phyloP scores from a whole-genome alignment of 2,888 invertebrate species.

The Eilema depressum region DNA sequence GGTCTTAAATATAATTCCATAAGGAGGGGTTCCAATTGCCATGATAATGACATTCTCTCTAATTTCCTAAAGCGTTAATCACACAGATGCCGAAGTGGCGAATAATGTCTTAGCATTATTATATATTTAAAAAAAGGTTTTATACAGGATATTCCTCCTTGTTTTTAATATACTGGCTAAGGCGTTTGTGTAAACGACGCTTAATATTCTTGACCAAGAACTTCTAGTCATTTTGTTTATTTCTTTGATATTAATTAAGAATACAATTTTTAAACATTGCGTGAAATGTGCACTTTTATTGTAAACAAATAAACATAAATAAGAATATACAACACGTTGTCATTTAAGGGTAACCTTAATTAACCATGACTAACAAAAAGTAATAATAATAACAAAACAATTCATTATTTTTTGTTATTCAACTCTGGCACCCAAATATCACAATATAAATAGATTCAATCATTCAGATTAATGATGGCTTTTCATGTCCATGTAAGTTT shows the following conservation, averaged over 20 bases:
- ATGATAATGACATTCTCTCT: background rate
- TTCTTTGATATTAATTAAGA: constrained; percentile 37
- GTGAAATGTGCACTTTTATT: constrained; percentile 58
- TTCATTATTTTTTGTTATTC: constrained; percentile 38
- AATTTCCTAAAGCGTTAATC: background rate
- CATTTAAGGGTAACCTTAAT: constrained; percentile 42
- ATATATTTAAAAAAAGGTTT: too few species aligned
- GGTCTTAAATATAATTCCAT: too few species aligned
- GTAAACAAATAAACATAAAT: constrained; percentile 60
- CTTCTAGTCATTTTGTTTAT: constrained; percentile 43
- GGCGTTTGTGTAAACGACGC: background rate
- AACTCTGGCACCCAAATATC: constrained; percentile 68
- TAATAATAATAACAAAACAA: constrained; percentile 29
- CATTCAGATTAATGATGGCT: constrained; percentile 61
- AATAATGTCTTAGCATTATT: too few species aligned
- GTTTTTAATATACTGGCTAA: background rate
- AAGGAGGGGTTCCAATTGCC: too few species aligned
- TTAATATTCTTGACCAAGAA: background rate
- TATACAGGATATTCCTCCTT: background rate
- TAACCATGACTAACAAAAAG: constrained; percentile 30
- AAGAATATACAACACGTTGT: constrained; percentile 47
- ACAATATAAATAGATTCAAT: constrained; percentile 67
- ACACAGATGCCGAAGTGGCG: background rate
- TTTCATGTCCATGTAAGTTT: constrained; percentile 81
- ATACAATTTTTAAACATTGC: constrained; percentile 50